Percentiles rank a stretch among this genome's conserved stretches.
These are phyloP conservation scores for Leptodactylus fuscus DNA, from an alignment of 2,113 vertebrate species.

Conservation along the genomic window DNA sequence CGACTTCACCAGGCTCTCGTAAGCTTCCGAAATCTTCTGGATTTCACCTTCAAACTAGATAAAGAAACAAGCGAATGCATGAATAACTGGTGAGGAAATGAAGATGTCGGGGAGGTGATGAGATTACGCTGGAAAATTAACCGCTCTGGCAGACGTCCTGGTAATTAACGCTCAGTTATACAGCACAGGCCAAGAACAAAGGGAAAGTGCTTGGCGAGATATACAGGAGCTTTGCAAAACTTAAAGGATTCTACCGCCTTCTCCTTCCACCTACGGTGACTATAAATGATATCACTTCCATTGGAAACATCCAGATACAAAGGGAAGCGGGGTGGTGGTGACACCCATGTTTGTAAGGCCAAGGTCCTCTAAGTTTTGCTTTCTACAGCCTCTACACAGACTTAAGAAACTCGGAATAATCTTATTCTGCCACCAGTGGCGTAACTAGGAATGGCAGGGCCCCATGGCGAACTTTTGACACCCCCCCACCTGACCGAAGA, in stretches of 20 bases:
- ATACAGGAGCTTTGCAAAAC: not conserved
- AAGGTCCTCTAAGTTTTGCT: no score
- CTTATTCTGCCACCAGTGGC: no score
- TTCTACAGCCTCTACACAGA: no score
- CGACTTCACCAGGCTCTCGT: constrained; percentile 84
- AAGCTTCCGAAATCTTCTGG: constrained; percentile 83
- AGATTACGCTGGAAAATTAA: not conserved
- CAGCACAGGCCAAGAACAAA: not conserved
- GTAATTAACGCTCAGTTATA: not conserved
- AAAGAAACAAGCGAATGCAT: not conserved
- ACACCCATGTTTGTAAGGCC: no score
- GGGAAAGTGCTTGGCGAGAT: not conserved
- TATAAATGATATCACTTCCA: not conserved
- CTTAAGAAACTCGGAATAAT: no score
- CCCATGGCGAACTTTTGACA: no score
- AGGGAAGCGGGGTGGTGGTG: not conserved
- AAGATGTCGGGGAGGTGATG: constrained; percentile 4
- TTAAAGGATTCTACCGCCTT: not conserved
- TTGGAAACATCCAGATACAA: not conserved
- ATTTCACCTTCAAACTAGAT: constrained; percentile 85
- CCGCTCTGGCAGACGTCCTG: not conserved
- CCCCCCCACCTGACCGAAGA: no score
- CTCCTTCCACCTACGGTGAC: not conserved
- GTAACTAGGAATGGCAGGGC: no score
- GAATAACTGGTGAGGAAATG: not conserved